A percentile compares a stretch with the other conserved stretches of the same genome.
phyloP scores from a whole-genome alignment of 2,113 vertebrate species.

The Rutilus rutilus region DNA sequence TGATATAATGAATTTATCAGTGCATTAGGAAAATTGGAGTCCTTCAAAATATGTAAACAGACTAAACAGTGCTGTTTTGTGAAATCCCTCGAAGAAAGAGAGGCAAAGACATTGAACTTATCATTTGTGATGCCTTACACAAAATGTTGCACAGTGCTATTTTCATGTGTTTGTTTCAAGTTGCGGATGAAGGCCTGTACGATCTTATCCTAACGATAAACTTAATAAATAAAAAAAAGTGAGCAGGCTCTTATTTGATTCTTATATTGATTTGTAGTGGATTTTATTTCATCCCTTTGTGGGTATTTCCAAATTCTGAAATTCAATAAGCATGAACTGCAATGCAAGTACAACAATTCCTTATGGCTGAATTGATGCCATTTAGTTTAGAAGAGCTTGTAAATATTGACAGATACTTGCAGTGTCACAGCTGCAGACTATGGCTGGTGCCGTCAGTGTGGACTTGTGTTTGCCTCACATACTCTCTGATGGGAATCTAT shows the following conservation, averaged over 20 bases:
- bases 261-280: background rate
- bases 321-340: background rate
- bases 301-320: background rate
- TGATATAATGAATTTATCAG: background rate
- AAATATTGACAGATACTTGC: conserved; percentile 27
- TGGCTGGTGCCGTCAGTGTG: conserved; percentile 2
- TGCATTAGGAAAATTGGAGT: background rate
- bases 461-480: conserved; percentile 29
- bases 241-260: background rate
- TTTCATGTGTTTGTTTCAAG: background rate
- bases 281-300: background rate
- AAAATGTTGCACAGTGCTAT: background rate
- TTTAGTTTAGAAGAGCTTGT: background rate
- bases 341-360: background rate
- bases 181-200: background rate
- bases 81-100: background rate
- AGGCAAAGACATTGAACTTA: background rate
- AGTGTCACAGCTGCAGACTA: conserved; percentile 39
- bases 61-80: background rate
- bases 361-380: background rate
- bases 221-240: too few species aligned
- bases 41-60: background rate
- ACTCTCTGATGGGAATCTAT: conserved; percentile 29
- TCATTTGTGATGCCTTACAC: background rate
- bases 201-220: background rate